Percentiles rank a stretch among this genome's conserved stretches.
phyloP scores from a whole-genome alignment of 2,797 vertebrate genomes.

The Pangasius krempfi region DNA sequence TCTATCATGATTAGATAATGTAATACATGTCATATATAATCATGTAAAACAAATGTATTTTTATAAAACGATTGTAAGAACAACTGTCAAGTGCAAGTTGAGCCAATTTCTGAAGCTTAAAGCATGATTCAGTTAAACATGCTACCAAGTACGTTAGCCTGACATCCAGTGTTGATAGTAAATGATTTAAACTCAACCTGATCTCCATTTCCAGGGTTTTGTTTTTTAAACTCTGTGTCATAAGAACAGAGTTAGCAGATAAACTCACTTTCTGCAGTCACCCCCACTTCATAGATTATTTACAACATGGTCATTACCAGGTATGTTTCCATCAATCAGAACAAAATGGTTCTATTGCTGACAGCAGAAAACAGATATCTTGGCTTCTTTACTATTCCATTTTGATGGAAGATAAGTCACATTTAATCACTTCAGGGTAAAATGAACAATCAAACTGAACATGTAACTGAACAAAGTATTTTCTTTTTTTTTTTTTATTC shows the following conservation, averaged over 20 bases:
- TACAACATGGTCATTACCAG: background rate
- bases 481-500: constrained; percentile 67
- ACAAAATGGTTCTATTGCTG: background rate
- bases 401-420: background rate
- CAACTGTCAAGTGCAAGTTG: background rate
- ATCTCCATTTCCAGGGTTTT: background rate
- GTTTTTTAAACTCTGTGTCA: background rate
- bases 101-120: background rate
- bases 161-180: background rate
- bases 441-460: constrained; percentile 21
- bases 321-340: background rate
- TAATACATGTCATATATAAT: background rate
- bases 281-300: background rate
- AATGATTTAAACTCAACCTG: background rate
- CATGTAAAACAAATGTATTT: background rate
- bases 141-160: background rate
- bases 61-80: background rate
- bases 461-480: constrained; percentile 58
- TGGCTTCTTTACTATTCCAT: background rate
- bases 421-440: background rate
- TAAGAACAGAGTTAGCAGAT: background rate
- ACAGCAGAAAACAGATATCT: background rate
- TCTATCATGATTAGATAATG: background rate
- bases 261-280: background rate
- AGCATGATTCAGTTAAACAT: background rate